Percentiles rank a stretch among this genome's conserved stretches.
These are phyloP conservation scores for Polyommatus icarus DNA, from an alignment of 2,888 invertebrate genomes.

Conservation along the genomic window DNA sequence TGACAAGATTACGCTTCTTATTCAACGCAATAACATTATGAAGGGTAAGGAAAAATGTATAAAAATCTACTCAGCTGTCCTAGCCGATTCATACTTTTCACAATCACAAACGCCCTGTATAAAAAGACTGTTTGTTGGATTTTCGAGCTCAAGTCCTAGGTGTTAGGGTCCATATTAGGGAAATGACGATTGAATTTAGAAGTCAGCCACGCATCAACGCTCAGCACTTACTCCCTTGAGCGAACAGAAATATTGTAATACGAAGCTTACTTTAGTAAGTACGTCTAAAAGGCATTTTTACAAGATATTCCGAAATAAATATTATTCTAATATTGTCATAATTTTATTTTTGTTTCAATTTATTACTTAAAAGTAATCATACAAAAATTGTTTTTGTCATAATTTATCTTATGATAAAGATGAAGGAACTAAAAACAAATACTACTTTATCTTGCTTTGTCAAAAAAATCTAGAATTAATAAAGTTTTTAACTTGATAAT, in stretches of 20 bases:
- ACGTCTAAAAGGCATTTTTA: not conserved
- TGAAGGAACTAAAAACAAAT: too few species aligned
- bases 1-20: conserved; percentile 19
- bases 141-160: not conserved
- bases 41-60: conserved; percentile 12
- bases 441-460: too few species aligned
- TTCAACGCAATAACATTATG: conserved; percentile 16
- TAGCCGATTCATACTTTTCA: not conserved
- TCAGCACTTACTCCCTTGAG: conserved; percentile 1
- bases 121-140: not conserved
- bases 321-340: not conserved
- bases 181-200: not conserved
- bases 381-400: too few species aligned
- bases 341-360: not conserved
- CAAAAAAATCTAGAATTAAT: too few species aligned
- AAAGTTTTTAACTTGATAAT: too few species aligned
- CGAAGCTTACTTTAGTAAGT: not conserved
- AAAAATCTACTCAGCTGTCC: conserved; percentile 14
- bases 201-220: conserved; percentile 19
- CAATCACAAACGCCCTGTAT: conserved; percentile 7
- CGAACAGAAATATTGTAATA: conserved; percentile 9
- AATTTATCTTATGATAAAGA: too few species aligned
- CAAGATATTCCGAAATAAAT: not conserved
- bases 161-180: not conserved
- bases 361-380: too few species aligned